These are phyloP conservation scores for Leptinotarsa defecta DNA, from an alignment of 1,140 invertebrate species.

Conservation along the genomic window DNA sequence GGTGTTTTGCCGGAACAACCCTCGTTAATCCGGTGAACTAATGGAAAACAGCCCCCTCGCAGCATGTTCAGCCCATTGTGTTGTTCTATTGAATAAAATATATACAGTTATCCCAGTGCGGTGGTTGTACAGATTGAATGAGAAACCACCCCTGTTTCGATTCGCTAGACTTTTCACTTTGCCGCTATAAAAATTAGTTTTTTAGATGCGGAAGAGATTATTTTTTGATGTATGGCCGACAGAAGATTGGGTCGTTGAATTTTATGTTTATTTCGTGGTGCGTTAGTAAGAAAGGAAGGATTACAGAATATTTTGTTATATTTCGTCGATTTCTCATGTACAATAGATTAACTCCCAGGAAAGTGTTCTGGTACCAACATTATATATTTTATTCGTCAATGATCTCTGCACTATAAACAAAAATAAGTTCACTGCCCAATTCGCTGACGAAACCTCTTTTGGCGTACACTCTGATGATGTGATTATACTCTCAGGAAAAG, in stretches of 20 bases:
- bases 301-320: no score
- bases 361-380: no score
- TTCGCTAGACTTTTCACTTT: conserved; percentile 30
- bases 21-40: conserved; percentile 52
- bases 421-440: no score
- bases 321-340: no score
- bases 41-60: conserved; percentile 53
- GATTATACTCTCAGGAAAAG: no score
- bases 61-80: conserved; percentile 50
- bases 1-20: conserved; percentile 52
- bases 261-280: no score
- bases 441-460: no score
- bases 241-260: background rate
- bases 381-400: no score
- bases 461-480: no score
- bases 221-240: conserved; percentile 23
- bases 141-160: conserved; percentile 34
- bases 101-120: conserved; percentile 51
- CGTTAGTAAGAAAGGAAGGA: no score
- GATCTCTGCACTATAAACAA: no score
- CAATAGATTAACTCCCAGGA: no score
- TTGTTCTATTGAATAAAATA: conserved; percentile 53
- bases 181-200: conserved; percentile 29
- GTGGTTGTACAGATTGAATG: conserved; percentile 45
- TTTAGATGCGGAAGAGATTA: conserved; percentile 32